phyloP scores from a whole-genome alignment of 1,140 invertebrate species.

The Neodiprion pinetum region DNA sequence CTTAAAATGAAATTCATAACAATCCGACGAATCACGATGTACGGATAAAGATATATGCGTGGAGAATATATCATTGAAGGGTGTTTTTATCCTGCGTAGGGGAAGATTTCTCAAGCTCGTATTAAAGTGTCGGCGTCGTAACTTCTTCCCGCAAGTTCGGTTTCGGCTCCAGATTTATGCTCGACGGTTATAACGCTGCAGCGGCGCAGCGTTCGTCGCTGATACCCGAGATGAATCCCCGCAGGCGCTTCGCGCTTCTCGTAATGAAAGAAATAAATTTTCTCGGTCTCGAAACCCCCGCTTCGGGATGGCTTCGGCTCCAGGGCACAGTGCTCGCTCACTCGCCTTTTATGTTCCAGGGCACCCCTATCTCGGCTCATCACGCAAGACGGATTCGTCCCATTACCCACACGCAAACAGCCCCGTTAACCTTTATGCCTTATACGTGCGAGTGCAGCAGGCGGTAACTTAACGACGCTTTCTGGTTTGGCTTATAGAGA shows the following conservation, averaged over 20 bases:
- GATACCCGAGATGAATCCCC: slow-evolving; percentile 60
- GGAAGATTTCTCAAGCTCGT: no score
- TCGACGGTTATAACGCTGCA: slow-evolving; percentile 49
- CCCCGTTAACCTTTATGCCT: slow-evolving; percentile 44
- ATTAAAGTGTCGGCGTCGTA: no score
- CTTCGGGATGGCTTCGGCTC: slow-evolving; percentile 23
- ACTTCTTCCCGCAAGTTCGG: slow-evolving; percentile 18
- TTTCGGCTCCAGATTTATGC: slow-evolving; percentile 60
- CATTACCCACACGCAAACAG: slow-evolving; percentile 44
- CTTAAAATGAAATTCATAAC: slow-evolving; percentile 58
- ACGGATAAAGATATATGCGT: slow-evolving; percentile 47
- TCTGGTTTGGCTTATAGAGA: slow-evolving; percentile 25
- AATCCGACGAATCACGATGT: slow-evolving; percentile 44
- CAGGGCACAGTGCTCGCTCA: slow-evolving; percentile 36
- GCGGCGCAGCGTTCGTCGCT: slow-evolving; percentile 32
- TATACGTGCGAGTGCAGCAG: slow-evolving; percentile 19
- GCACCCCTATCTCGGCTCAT: no score
- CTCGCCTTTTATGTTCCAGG: slow-evolving; percentile 24
- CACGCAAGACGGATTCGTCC: slow-evolving; percentile 43
- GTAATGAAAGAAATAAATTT: slow-evolving; percentile 66
- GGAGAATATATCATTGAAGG: neutral
- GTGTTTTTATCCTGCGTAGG: neutral
- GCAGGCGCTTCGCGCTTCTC: slow-evolving; percentile 52
- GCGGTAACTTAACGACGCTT: neutral
- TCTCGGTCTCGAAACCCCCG: slow-evolving; percentile 35